Percentiles rank a stretch among this genome's conserved stretches.
These are phyloP conservation scores for Odontophorus gujanensis DNA, from an alignment of 2,113 vertebrate genomes.

Conservation along the genomic window DNA sequence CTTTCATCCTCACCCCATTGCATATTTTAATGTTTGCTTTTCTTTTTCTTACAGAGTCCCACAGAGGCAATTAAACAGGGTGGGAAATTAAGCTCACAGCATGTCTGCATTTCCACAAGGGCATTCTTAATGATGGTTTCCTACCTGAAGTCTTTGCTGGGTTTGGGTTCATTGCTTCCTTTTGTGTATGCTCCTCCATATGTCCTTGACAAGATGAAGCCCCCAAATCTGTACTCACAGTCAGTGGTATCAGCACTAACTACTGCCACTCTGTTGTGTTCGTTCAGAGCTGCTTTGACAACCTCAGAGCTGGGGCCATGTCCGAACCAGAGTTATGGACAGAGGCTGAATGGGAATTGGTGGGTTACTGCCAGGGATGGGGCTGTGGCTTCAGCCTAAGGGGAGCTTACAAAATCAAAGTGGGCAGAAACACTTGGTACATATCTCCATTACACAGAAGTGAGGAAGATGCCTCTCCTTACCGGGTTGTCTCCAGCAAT, in stretches of 20 bases:
- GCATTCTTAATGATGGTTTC: neutral
- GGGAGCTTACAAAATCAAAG: neutral
- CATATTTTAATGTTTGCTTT: slow-evolving; percentile 35
- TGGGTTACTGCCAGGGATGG: neutral
- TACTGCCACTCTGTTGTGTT: too few relatives aligned
- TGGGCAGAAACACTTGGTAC: neutral
- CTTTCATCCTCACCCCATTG: slow-evolving; percentile 18
- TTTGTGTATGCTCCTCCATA: neutral
- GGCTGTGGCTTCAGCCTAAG: neutral
- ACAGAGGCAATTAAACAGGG: slow-evolving; percentile 37
- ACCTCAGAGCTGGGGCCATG: neutral
- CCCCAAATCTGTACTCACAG: neutral
- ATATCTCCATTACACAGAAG: neutral
- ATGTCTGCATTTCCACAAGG: neutral
- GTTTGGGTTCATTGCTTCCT: neutral
- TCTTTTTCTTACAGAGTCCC: slow-evolving; percentile 4
- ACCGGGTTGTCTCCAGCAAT: neutral
- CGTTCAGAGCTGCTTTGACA: neutral
- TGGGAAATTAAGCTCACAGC: neutral
- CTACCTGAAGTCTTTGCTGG: neutral
- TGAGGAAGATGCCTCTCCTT: neutral
- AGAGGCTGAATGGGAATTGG: neutral
- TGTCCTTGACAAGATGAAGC: neutral
- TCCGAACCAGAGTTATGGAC: neutral
- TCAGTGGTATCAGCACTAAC: neutral